Evolutionary conservation across 2,797 vertebrate species (phyloP), one percentile per base, ranked within the genome.

Genomic region (Eupleurogrammus muticus): DNA sequence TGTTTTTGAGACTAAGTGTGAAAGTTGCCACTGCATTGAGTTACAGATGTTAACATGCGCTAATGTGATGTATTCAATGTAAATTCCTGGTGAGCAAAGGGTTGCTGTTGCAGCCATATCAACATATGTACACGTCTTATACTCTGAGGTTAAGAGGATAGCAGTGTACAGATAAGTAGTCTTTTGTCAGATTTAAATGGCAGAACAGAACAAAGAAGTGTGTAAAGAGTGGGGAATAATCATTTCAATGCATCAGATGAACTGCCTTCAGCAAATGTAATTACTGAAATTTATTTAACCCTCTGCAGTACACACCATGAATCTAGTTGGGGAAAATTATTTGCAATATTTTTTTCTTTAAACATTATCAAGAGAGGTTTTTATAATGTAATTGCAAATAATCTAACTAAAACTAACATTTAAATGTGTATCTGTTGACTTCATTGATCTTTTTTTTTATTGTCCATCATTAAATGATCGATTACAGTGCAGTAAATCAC

Each of bases 251-350:
- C 66, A 66, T 64, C 24, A 60, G 38, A 60, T 40, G 13, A 16
- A 44, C 44, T 19, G 35, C 50, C 48, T n/a, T 8, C 3, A 16
- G 62, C 34, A 65, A 57, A 66, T 54, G 32, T 10, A 66, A 52
- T 51, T 62, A 40, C 35, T 66, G 19, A 46, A 55, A 44, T 72
- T n/a, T 3, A 65, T 32, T 61, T 56, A 28, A 28, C 28, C 28
- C 28, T 28, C 28, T 28, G 6, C 28, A 28, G 28, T 28, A 28
- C 28, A 28, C 28, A 28, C 28, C 28, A 3, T 28, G 28, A 28
- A 3, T 3, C 28, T 6, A 28, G 3, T 28, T 28, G 28, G 28
- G 3, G 6, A 28, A 28, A 28, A 28, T 28, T 28, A 6, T 28
- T 28, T 28, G 28, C 6, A 3, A 3, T 28, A 6, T 28, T 28